Evolutionary conservation across 2,113 vertebrate genomes (phyloP).

Genomic region (Oncorhynchus tshawytscha): DNA sequence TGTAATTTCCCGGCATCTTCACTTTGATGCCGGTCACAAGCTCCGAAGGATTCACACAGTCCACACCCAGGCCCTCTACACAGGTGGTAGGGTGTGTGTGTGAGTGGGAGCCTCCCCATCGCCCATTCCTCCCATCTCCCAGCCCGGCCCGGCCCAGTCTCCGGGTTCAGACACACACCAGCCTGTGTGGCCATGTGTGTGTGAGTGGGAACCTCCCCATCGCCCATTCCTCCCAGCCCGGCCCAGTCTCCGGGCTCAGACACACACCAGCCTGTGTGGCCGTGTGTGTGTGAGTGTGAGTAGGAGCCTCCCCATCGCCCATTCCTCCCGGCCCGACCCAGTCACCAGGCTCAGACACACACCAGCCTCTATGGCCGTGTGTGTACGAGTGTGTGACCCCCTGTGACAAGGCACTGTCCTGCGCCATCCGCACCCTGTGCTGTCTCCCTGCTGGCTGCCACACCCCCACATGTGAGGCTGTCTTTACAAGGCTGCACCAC

Average conservation of each 20-base stretch:
- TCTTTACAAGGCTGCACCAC: constrained; percentile 51
- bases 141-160: background rate
- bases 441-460: constrained; percentile 61
- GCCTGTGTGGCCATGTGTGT: constrained; percentile 16
- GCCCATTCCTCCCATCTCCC: background rate
- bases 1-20: too few species aligned
- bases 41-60: too few species aligned
- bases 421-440: constrained; percentile 59
- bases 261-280: constrained; percentile 1
- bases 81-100: constrained; percentile 38
- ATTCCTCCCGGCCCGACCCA: background rate
- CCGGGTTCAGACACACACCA: background rate
- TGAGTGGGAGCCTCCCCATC: background rate
- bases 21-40: too few species aligned
- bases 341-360: background rate
- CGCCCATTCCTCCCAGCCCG: background rate
- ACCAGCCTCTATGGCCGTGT: background rate
- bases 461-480: constrained; percentile 69
- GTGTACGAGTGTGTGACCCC: background rate
- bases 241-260: background rate
- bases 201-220: background rate
- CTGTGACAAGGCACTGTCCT: constrained; percentile 14
- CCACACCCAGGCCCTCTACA: too few species aligned
- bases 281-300: background rate
- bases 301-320: background rate